Conservation (phyloP, 2,113 vertebrate genomes). For the Pachyramphus minor region DNA sequence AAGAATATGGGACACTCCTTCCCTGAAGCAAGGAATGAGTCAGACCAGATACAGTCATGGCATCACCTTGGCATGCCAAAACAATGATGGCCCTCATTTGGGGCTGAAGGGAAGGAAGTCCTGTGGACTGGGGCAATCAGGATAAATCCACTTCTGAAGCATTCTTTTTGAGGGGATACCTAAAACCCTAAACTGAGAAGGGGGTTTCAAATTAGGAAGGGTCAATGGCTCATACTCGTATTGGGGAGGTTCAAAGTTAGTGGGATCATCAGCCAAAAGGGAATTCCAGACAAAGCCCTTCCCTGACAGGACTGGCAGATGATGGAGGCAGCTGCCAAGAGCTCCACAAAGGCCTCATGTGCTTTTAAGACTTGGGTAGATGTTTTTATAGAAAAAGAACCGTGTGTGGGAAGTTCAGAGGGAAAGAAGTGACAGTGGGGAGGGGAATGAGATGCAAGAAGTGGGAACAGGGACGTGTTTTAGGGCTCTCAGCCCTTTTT, state of each 20-base stretch:
- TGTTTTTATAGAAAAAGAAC: background rate
- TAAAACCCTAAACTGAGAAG: background rate
- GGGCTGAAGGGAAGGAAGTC: background rate
- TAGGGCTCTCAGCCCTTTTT: background rate
- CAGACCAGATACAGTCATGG: background rate
- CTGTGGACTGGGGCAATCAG: no score
- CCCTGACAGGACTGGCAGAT: background rate
- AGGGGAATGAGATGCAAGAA: background rate
- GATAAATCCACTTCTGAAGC: background rate
- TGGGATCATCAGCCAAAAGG: background rate
- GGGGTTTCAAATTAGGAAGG: background rate
- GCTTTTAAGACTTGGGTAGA: background rate
- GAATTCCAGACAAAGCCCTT: background rate
- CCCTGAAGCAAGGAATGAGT: background rate
- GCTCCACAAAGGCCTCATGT: background rate
- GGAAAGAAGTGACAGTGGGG: background rate
- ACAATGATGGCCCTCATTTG: background rate
- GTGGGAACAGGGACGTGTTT: background rate
- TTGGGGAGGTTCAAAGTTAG: background rate
- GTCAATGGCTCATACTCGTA: background rate
- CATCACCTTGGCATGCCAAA: background rate
- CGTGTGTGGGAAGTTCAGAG: accelerated
- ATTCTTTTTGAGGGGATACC: background rate
- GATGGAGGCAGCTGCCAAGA: background rate
- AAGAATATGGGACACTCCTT: background rate